Conservation (phyloP, 2,888 invertebrate species). For the Rotaria magnacalcarata region DNA sequence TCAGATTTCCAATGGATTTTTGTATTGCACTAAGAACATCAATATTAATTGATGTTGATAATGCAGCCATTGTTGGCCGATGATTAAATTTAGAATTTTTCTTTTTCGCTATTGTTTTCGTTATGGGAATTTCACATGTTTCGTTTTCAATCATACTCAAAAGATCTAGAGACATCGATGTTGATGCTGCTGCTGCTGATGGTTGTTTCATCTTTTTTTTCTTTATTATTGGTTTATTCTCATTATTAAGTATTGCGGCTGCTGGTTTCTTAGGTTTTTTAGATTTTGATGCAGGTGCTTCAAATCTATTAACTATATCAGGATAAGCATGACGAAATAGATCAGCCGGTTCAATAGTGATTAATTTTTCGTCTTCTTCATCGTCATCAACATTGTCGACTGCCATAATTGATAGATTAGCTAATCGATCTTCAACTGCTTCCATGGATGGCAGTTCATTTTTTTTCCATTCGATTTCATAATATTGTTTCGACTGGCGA, state of each 20-base stretch:
- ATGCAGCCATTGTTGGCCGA: constrained; percentile 31
- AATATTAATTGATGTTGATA: constrained; percentile 32
- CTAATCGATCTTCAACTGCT: background rate
- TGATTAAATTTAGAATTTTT: background rate
- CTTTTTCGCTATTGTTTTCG: background rate
- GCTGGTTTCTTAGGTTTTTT: background rate
- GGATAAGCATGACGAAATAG: background rate
- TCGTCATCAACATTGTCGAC: background rate
- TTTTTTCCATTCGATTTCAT: constrained; percentile 24
- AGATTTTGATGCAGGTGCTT: background rate
- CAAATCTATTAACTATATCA: background rate
- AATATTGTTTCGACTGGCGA: background rate
- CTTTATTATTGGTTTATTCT: background rate
- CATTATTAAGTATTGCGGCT: background rate
- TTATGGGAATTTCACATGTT: background rate
- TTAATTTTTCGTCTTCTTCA: constrained; percentile 6
- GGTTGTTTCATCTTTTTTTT: background rate
- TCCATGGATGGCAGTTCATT: background rate
- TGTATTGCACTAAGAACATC: background rate
- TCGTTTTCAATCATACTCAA: constrained; percentile 20
- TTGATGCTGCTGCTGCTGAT: background rate
- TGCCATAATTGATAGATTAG: background rate
- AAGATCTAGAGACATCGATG: background rate
- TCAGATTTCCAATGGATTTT: background rate
- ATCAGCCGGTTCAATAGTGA: background rate